A percentile compares a stretch with the other conserved stretches of the same genome.
These are phyloP conservation scores for Nematostella vectensis DNA, from an alignment of 92 coral and sea anemone species.

Conservation along the genomic window DNA sequence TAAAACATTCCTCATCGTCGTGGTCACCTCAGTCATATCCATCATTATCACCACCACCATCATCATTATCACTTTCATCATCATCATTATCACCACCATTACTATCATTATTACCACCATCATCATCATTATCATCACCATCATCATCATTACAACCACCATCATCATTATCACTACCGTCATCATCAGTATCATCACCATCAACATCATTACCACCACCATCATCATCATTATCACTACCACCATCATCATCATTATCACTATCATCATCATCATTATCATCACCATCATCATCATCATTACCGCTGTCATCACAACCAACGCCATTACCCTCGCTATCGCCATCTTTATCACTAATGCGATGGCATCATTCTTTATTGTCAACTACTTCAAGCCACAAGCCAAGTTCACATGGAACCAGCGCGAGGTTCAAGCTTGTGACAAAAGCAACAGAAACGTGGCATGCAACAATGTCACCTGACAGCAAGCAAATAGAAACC, in stretches of 20 bases:
- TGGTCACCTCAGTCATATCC: no score
- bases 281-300: slow-evolving; percentile 1
- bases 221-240: background rate
- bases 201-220: background rate
- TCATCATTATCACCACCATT: background rate
- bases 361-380: no score
- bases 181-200: no score
- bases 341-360: background rate
- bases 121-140: background rate
- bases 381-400: no score
- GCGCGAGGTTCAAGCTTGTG: no score
- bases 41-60: slow-evolving; percentile 2
- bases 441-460: no score
- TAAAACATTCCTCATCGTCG: background rate
- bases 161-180: background rate
- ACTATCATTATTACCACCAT: background rate
- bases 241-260: slow-evolving; percentile 3
- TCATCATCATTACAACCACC: background rate
- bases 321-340: background rate
- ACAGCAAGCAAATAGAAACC: background rate
- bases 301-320: background rate
- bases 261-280: background rate
- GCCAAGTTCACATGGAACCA: no score
- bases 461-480: no score
- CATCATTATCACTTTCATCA: no score